Evolutionary conservation across 2,797 vertebrate genomes (phyloP).

Genomic region (Sarcoramphus papa): DNA sequence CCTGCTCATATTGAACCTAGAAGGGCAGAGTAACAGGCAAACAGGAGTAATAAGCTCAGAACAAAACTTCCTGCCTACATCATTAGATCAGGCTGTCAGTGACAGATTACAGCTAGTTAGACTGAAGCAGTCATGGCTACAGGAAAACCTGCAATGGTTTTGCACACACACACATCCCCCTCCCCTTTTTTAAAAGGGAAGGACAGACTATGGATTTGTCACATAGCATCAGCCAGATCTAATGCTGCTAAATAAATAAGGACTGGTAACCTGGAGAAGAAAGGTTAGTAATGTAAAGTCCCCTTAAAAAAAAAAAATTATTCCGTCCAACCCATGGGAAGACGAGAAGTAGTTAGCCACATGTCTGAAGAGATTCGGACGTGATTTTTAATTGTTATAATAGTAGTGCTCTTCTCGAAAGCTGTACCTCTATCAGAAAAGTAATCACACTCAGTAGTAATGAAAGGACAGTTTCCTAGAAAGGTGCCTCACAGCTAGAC

Average conservation of each 20-base stretch:
- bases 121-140: not conserved
- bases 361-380: accelerated
- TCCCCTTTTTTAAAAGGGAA: not conserved
- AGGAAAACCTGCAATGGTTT: not conserved
- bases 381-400: not conserved
- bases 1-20: not conserved
- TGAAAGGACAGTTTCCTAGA: not conserved
- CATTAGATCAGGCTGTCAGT: not conserved
- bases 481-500: not conserved
- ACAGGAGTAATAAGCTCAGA: not conserved
- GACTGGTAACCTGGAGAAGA: not conserved
- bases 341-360: not conserved
- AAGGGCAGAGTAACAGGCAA: not conserved
- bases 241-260: not conserved
- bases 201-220: not conserved
- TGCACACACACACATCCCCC: not conserved
- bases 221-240: not conserved
- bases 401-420: not conserved
- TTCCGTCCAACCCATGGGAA: not conserved
- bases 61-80: not conserved
- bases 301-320: not conserved
- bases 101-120: not conserved
- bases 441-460: not conserved
- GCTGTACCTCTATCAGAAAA: not conserved
- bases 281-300: not conserved